phyloP scores from a whole-genome alignment of 1,140 invertebrate species.

The Amyelois transitella region DNA sequence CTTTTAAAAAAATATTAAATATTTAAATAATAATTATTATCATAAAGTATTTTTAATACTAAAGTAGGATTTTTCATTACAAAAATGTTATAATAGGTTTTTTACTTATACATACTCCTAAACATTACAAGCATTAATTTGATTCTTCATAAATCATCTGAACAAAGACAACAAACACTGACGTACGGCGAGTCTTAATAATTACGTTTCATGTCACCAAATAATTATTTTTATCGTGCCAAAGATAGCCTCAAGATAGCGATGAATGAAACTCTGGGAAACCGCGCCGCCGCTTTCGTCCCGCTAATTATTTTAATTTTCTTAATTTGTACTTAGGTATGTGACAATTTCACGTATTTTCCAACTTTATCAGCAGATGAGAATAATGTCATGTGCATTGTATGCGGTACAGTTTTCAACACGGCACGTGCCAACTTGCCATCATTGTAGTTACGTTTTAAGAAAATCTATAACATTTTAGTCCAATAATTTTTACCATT shows the following conservation, averaged over 20 bases:
- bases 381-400: not conserved
- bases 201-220: conserved; percentile 29
- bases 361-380: not conserved
- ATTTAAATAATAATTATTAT: too few relatives aligned
- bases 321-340: not conserved
- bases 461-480: too few relatives aligned
- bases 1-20: too few relatives aligned
- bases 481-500: not conserved
- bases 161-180: not conserved
- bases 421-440: too few relatives aligned
- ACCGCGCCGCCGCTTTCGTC: not conserved
- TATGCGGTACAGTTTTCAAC: too few relatives aligned
- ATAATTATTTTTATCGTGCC: conserved; percentile 24
- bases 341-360: not conserved
- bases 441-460: too few relatives aligned
- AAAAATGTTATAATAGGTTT: too few relatives aligned
- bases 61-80: too few relatives aligned
- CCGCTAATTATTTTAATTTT: not conserved
- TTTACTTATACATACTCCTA: too few relatives aligned
- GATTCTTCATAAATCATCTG: too few relatives aligned
- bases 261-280: conserved; percentile 24
- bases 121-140: too few relatives aligned
- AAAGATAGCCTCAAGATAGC: conserved; percentile 21
- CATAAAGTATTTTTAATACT: too few relatives aligned
- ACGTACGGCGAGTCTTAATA: conserved; percentile 3